Percentiles rank a stretch among this genome's conserved stretches.
Evolutionary conservation across 2,797 vertebrate species (phyloP).

Genomic region (Pangasius sanitwongsei): DNA sequence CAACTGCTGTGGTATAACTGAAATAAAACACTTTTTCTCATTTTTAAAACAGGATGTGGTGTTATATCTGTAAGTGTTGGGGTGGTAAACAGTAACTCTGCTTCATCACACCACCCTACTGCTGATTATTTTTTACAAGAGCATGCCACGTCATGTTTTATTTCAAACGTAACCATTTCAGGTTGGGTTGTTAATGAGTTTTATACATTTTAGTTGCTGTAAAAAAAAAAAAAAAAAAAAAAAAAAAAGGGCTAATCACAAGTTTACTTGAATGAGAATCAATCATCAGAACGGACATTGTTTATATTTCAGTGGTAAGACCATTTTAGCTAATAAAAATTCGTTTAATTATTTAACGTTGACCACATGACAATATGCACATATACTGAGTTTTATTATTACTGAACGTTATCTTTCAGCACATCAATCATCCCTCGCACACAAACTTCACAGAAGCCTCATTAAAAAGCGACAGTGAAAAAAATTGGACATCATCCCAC

Average conservation of each 20-base stretch:
- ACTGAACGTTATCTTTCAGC: constrained; percentile 18
- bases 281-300: not conserved
- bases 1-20: too few relatives aligned
- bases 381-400: not conserved
- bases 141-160: not conserved
- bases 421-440: constrained; percentile 9
- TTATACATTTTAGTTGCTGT: not conserved
- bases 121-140: too few relatives aligned
- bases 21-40: too few relatives aligned
- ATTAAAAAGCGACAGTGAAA: constrained; percentile 53
- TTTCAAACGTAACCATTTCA: not conserved
- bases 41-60: not conserved
- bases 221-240: not conserved
- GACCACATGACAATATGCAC: constrained; percentile 14
- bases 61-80: not conserved
- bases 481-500: constrained; percentile 43
- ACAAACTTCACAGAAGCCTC: constrained; percentile 47
- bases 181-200: not conserved
- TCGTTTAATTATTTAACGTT: not conserved
- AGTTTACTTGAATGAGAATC: not conserved
- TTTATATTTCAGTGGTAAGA: not conserved
- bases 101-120: not conserved
- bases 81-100: not conserved
- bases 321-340: not conserved
- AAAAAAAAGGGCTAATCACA: not conserved